Conservation (phyloP, 2,113 vertebrate genomes). For the Oxyruncus cristatus region DNA sequence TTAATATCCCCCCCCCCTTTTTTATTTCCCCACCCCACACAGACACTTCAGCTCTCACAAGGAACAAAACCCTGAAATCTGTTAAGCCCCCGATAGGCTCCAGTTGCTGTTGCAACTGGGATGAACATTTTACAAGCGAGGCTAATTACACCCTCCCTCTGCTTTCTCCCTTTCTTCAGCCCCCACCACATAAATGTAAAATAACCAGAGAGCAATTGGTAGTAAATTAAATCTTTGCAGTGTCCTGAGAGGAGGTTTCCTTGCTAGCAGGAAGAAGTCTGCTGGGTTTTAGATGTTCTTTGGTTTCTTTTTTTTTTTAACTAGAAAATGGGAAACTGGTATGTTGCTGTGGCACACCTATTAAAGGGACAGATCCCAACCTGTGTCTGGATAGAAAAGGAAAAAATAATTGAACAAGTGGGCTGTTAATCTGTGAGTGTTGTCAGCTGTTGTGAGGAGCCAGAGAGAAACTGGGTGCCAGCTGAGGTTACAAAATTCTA, state of each 20-base stretch:
- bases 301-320: not conserved
- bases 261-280: constrained; percentile 46
- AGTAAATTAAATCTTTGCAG: constrained; percentile 61
- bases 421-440: constrained; percentile 28
- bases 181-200: constrained; percentile 63
- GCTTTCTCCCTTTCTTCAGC: constrained; percentile 39
- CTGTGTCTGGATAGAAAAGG: not conserved
- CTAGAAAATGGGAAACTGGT: not conserved
- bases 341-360: constrained; percentile 17
- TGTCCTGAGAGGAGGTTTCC: constrained; percentile 56
- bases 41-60: constrained; percentile 34
- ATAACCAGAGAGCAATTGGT: constrained; percentile 31
- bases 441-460: not conserved
- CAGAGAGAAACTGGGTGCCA: not conserved
- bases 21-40: not conserved
- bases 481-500: not conserved
- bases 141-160: constrained; percentile 69
- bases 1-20: rapidly evolving
- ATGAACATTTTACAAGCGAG: constrained; percentile 74
- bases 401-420: not conserved
- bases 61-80: constrained; percentile 74
- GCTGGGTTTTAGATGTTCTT: constrained; percentile 59
- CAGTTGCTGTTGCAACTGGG: constrained; percentile 65
- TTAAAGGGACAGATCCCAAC: not conserved
- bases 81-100: constrained; percentile 62